Evolutionary conservation across 1,140 invertebrate species (phyloP), one percentile per base, ranked within the genome.

Genomic region (Callitettix versicolor): DNA sequence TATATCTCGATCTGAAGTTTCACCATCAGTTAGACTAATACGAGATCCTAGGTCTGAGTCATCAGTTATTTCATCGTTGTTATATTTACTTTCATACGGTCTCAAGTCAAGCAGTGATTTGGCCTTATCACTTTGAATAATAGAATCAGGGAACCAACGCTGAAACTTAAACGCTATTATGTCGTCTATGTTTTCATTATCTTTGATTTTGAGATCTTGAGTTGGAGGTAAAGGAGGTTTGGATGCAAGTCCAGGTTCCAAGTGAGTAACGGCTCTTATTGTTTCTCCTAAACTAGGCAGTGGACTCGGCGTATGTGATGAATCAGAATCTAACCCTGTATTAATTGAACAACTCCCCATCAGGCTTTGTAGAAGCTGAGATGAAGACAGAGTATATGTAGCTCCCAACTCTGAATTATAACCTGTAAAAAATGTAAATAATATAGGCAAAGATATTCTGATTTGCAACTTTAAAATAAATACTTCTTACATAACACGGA

Each of bases 161-260:
- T 63, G 64, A 47, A 66, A 66, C 41, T 66, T 66, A 15, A 66
- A 55, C 14, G 58, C 61, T 11, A 66, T 59, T 21, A 64, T 62
- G 17, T 66, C 64, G 41, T 66, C 64, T 34, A 34, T 21, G 26
- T 40, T 55, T 15, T 46, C 15, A 20, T 14, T 42, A 14, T 17
- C 14, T 43, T 26, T 58, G 30, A 14, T 46, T 40, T 15, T 53
- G 20, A 22, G 21, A 14, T 44, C 17, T 46, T 20, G n/a, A 5
- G 26, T 40, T 1, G 61, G 63, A 14, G 63, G 62, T 26, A 64
- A 47, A 1, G 62, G 62, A 12, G 63, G 62, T 48, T 64, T 63
- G 1, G 58, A 55, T 5, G 50, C 55, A 17, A 64, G 36, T 0
- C 62, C 62, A 1, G 63, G 63, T 49, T 60, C 59, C 7, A 64